Evolutionary conservation across 1,140 invertebrate species (phyloP), one percentile per base, ranked within the genome.

Genomic region (Neodiprion fabricii): DNA sequence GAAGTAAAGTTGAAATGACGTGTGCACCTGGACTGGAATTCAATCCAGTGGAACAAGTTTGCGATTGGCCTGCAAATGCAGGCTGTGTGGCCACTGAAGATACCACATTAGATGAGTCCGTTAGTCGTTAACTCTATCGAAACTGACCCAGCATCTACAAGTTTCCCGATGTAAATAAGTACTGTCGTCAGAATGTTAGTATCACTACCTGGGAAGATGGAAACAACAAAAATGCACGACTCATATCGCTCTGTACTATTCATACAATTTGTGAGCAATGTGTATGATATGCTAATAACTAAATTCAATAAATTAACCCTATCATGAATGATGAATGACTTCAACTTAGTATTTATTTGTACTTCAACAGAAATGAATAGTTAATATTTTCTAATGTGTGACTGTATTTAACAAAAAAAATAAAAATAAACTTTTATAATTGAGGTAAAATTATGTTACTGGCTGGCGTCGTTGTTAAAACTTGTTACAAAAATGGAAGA

Each of bases 1-100:
- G 82, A 21, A 61, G 49, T 7, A 75, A 79, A 0, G 68, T 79
- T 21, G 66, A 81, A 3, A 72, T 79, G n/a, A 7, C 71, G 1
- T 87, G 85, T 76, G 75, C 70, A 2, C 48, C 65, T 0, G 11
- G 48, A 3, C 72, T 87, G 8, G 79, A 87, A 70, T 89, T 86
- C 71, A 86, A 88, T 77, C 78, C 79, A 1, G 14, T 8, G 8
- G n/a, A 78, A 7, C 73, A 84, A 71, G 73, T 81, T 8, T 89
- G 88, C 71, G 84, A 85, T 74, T 86, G 76, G 79, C 80, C 83
- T 28, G 61, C 23, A 72, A 66, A 28, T n/a, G 7, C 73, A 14
- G 14, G 12, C 7, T 14, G 48, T 40, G 21, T 28, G 4, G 7
- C 28, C 67, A 8, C 47, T 14, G 9, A 40, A 10, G 21, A 23